Base-by-base conservation (phyloP, 2,888 invertebrate species). In the Nomada hirtipes region DNA sequence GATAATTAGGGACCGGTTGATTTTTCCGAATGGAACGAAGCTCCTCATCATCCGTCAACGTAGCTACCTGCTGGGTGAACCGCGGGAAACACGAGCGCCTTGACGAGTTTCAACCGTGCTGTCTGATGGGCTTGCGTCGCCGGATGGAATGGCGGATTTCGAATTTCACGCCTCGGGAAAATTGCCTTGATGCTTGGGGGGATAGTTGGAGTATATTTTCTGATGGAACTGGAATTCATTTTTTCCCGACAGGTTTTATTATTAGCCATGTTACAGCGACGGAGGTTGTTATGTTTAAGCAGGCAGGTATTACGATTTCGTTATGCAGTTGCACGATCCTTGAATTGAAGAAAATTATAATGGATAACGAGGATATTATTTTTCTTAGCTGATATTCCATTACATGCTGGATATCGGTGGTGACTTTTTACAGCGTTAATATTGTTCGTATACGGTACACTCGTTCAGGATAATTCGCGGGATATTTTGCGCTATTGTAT, bases 31-130 rank as follows among this genome's bases (percentile, higher is more conserved):
- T 53, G 65, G 64, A 70, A 85, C 74, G 69, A 77, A 71, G 50
- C 64, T 29, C 86, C 88, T 89, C 88, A 84, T 89, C 85, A 85
- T 86, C 79, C 88, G 84, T 86, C 83, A 86, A 76, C 78, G 76
- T 81, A 47, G 79, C 83, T 83, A 78, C 80, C 79, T 83, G 87
- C 85, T 79, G 85, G 53, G 85, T 44, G 50, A 52, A 18, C 18
- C 72, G 57, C 59, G 65, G 60, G 50, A 70, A 70, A 80, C 70
- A 18, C 29, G 57, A 42, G 13, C 44, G 18, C 44, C 47, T 42
- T 47, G 50, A 67, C 44, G 44, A 69, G 69, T n/a, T 44, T n/a
- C 36, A 15, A 15, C 2, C 64, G 50, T 36, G 20, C 50, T n/a
- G 57, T 23, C 11, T 42, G 57, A 57, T 63, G 61, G 20, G 42